A percentile compares a stretch with the other conserved stretches of the same genome.
These are phyloP conservation scores for Temnothorax longispinosus DNA, from an alignment of 1,140 invertebrate genomes.

Conservation along the genomic window DNA sequence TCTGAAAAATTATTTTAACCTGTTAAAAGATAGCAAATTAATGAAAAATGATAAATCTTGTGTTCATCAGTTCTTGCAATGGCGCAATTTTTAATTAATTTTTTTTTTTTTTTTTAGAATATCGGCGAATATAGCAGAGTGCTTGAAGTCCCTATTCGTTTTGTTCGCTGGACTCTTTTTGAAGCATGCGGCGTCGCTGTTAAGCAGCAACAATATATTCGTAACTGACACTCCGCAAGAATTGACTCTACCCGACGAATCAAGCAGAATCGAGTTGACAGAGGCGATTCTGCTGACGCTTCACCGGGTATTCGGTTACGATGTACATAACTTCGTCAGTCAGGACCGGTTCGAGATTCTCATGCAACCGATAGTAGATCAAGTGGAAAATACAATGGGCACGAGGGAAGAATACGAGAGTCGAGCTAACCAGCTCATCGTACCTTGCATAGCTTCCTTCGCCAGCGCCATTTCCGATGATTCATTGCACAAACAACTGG, in stretches of 20 bases:
- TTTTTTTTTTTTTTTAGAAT: conserved; percentile 87
- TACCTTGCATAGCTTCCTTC: conserved; percentile 93
- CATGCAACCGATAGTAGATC: conserved; percentile 95
- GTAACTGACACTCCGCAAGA: conserved; percentile 82
- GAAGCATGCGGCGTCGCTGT: conserved; percentile 90
- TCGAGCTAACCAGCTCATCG: conserved; percentile 88
- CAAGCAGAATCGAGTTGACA: conserved; percentile 88
- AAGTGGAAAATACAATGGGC: conserved; percentile 92
- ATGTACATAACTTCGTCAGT: conserved; percentile 93
- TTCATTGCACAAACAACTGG: conserved; percentile 94
- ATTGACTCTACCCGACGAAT: conserved; percentile 85
- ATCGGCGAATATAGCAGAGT: conserved; percentile 91
- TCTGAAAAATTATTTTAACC: neutral
- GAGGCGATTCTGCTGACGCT: conserved; percentile 91
- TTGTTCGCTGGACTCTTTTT: conserved; percentile 95
- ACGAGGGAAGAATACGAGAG: conserved; percentile 87
- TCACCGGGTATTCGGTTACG: conserved; percentile 92
- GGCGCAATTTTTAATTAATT: conserved; percentile 69
- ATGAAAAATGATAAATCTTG: neutral
- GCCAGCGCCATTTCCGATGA: conserved; percentile 94
- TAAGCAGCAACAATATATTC: conserved; percentile 85
- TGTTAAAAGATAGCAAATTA: neutral
- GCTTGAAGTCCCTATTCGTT: conserved; percentile 94
- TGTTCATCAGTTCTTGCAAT: neutral
- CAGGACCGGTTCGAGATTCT: conserved; percentile 93